Evolutionary conservation across 2,113 vertebrate species (phyloP).

Genomic region (Pterocles orientalis): DNA sequence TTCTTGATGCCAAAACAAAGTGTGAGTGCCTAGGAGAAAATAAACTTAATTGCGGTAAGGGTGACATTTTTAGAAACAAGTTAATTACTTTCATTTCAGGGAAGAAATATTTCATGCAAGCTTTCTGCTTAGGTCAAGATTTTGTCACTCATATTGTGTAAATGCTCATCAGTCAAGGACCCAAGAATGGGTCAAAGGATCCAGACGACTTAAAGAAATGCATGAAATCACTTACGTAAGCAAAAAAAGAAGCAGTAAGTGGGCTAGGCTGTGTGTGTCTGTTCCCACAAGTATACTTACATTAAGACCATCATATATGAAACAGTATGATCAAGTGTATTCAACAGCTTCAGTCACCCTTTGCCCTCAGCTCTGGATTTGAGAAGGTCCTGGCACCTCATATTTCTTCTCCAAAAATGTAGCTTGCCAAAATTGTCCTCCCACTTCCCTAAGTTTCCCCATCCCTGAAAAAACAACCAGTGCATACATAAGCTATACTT

Average conservation of each 20-base stretch:
- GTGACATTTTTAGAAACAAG: not conserved
- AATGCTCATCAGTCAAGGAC: not conserved
- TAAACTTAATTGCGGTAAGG: not conserved
- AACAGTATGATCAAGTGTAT: not conserved
- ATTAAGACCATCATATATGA: not conserved
- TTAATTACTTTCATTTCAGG: not conserved
- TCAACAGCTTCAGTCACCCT: not conserved
- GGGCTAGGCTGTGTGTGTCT: not conserved
- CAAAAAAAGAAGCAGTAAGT: not conserved
- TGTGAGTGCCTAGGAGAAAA: not conserved
- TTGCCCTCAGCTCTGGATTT: not conserved
- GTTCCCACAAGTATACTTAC: not conserved
- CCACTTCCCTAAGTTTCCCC: not conserved
- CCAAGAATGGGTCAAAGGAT: not conserved
- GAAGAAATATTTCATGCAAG: not conserved
- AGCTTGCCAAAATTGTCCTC: not conserved
- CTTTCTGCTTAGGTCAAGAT: not conserved
- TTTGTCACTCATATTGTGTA: not conserved
- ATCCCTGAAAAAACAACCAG: not conserved
- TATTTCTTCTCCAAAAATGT: not conserved
- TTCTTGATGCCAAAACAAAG: not conserved
- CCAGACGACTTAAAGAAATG: not conserved
- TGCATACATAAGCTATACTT: not conserved
- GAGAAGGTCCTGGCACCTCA: not conserved
- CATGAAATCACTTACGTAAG: not conserved